phyloP scores from a whole-genome alignment of 2,888 invertebrate species.

The Stictocephala bisonia region DNA sequence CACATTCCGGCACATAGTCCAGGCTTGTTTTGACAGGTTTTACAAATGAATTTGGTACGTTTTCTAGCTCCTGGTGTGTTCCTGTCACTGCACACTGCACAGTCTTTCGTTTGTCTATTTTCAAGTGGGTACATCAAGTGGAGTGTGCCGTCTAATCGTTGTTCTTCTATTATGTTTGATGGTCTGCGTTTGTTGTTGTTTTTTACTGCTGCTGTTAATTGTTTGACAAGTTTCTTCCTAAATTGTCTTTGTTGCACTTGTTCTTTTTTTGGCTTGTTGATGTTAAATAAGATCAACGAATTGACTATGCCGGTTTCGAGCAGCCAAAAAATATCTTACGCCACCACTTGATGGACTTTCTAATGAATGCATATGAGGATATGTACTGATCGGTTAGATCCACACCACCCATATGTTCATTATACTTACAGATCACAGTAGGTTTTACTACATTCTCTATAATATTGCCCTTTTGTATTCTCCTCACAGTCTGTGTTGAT shows the following conservation, averaged over 20 bases:
- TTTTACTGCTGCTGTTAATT: too few relatives aligned
- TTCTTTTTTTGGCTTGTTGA: background rate
- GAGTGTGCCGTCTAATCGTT: too few relatives aligned
- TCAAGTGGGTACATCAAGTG: background rate
- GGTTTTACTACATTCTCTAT: background rate
- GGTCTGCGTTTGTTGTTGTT: background rate
- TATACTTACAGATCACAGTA: constrained; percentile 6
- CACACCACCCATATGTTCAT: constrained; percentile 7
- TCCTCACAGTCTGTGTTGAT: constrained; percentile 53
- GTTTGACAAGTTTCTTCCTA: background rate
- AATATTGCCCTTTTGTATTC: constrained; percentile 58
- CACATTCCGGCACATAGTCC: background rate
- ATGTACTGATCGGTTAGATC: constrained; percentile 26
- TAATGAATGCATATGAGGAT: background rate
- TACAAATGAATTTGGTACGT: background rate
- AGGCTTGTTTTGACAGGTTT: background rate
- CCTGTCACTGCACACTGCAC: constrained; percentile 2
- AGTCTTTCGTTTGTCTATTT: background rate
- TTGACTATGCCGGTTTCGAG: too few relatives aligned
- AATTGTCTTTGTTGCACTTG: background rate
- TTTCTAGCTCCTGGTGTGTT: background rate
- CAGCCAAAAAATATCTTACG: constrained; percentile 18
- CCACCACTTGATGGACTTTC: constrained; percentile 3
- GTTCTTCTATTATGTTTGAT: background rate
- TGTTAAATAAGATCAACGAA: background rate